phyloP scores from a whole-genome alignment of 2,797 vertebrate genomes.

The Yasuhikotakia modesta region DNA sequence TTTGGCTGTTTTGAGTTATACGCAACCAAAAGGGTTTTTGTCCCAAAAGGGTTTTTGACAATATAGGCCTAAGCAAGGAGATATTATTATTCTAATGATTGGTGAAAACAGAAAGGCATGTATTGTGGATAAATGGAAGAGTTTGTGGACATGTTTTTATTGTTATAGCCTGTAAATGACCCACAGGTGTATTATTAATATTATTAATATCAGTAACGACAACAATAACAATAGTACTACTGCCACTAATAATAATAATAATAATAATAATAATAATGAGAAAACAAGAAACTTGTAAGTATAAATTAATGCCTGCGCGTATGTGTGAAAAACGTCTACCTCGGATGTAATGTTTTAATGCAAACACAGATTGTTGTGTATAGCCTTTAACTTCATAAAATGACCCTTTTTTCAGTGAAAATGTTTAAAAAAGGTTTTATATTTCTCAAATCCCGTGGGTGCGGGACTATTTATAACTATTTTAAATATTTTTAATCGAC shows the following conservation, averaged over 20 bases:
- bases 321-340: neutral
- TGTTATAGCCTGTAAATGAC: neutral
- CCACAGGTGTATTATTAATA: neutral
- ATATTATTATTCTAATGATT: neutral
- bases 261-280: constrained; percentile 7
- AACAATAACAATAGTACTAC: no score
- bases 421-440: no score
- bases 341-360: neutral
- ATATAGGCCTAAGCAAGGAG: neutral
- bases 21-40: no score
- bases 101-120: no score
- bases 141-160: neutral
- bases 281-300: neutral
- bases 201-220: no score
- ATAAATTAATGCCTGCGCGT: neutral
- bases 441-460: constrained; percentile 56
- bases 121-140: no score
- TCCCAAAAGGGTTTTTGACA: neutral
- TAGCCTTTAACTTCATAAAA: neutral
- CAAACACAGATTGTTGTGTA: neutral
- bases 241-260: no score
- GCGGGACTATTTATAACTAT: no score
- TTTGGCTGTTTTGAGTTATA: constrained; percentile 3
- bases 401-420: neutral
- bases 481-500: no score